Evolutionary conservation across 2,797 vertebrate species (phyloP), one percentile per base, ranked within the genome.

Genomic region (Halcyon chelicuti): DNA sequence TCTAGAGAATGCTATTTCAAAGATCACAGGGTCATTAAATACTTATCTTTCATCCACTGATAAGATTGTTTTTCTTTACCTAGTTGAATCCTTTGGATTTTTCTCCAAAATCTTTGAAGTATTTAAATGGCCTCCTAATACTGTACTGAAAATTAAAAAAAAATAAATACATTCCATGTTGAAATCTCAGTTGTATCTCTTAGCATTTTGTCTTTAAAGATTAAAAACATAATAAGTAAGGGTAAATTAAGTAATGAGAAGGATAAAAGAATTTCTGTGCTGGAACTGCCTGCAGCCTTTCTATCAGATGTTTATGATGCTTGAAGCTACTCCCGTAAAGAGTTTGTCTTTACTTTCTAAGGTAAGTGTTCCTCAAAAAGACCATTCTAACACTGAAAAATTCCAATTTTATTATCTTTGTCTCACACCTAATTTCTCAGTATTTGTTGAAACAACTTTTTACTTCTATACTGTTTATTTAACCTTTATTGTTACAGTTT

Each of bases 91-190:
- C 80, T 90, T 97, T 84, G 71, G 80, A 75, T 83, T 98, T 98
- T 92, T 75, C 67, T 82, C 55, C 40, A 89, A 90, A 92, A 70
- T 90, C 73, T 96, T 49, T 94, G 78, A 92, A 93, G 83, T 96
- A 87, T 93, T 96, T 91, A 97, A 98, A 97, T 97, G 94, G 98
- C 97, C 88, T 98, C 92, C 98, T 98, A 98, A 97, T 81, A 96
- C 97, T 98, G 96, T 98, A 97, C 96, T 96, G 71, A 95, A 98
- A 97, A 98, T 61, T 29, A 88, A 82, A 51, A 55, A 39, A 39
- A 63, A 98, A 99, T 98, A 99, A 99, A 99, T 68, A 82, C 97
- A 97, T 97, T 98, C 97, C 97, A 68, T 96, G 83, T 79, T 97
- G 96, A 97, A 92, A 29, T 87, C 88, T 65, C 52, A 71, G 44